phyloP scores from a whole-genome alignment of 2,113 vertebrate genomes.

The Mus spicilegus region DNA sequence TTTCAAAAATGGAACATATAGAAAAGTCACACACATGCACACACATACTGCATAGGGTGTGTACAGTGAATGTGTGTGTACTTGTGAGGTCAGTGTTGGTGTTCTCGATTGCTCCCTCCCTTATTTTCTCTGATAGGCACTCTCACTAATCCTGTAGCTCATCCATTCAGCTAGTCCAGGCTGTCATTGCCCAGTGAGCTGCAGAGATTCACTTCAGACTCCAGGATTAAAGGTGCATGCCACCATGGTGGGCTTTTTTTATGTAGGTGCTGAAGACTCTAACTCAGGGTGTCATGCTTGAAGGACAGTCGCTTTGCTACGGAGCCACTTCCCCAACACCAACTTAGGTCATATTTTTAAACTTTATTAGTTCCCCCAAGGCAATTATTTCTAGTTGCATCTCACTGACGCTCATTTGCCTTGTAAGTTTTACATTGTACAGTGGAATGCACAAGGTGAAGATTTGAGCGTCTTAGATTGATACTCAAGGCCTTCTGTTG shows the following conservation, averaged over 20 bases:
- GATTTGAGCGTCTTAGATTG: not conserved
- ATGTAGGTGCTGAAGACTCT: not conserved
- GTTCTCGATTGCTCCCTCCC: not conserved
- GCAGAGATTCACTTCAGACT: not conserved
- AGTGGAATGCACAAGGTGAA: not conserved
- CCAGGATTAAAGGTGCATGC: not conserved
- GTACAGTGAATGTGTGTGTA: not conserved
- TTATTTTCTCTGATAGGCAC: not conserved
- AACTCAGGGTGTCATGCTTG: not conserved
- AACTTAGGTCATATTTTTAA: slow-evolving; percentile 7
- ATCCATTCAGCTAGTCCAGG: not conserved
- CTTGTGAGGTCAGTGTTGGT: not conserved
- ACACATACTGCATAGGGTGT: not conserved
- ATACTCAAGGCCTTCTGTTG: slow-evolving; percentile 2
- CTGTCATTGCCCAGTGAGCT: not conserved
- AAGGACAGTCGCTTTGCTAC: not conserved
- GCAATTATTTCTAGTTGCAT: not conserved
- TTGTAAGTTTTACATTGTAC: not conserved
- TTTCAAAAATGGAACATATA: slow-evolving; percentile 16
- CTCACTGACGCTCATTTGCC: not conserved
- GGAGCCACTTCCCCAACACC: not conserved
- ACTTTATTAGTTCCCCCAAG: not conserved
- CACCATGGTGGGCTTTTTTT: not conserved
- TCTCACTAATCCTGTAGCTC: not conserved
- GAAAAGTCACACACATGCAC: not conserved